These are phyloP conservation scores for Drosophila formosana DNA, from an alignment of 2,888 invertebrate species.

Conservation along the genomic window DNA sequence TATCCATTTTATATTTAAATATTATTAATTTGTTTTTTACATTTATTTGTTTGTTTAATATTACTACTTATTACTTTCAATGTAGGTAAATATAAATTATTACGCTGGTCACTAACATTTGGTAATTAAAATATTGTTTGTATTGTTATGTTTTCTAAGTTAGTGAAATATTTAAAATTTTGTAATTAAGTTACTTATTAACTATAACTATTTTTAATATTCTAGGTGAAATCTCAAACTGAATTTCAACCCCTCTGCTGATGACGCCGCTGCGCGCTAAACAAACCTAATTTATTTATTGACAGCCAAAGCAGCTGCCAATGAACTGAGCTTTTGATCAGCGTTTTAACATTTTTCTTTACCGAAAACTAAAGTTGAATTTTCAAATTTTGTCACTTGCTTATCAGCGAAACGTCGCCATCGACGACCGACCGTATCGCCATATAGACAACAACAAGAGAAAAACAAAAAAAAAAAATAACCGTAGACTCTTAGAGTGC, in stretches of 20 bases:
- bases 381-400: conserved; percentile 71
- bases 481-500: conserved; percentile 26
- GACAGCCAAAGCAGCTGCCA: conserved; percentile 45
- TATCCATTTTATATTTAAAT: too few species aligned
- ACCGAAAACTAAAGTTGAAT: conserved; percentile 36
- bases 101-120: too few species aligned
- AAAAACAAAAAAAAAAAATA: not conserved
- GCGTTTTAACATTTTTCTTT: conserved; percentile 44
- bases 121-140: too few species aligned
- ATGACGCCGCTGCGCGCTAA: conserved; percentile 25
- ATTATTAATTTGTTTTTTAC: too few species aligned
- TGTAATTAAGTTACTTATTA: too few species aligned
- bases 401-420: conserved; percentile 52
- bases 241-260: not conserved
- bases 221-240: not conserved
- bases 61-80: too few species aligned
- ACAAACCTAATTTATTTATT: conserved; percentile 60
- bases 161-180: too few species aligned
- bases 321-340: conserved; percentile 49
- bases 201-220: too few species aligned
- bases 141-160: too few species aligned
- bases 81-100: too few species aligned
- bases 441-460: conserved; percentile 6
- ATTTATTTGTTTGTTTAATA: too few species aligned
- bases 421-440: conserved; percentile 24